Percentiles rank a stretch among this genome's conserved stretches.
phyloP scores from a whole-genome alignment of 2,797 vertebrate species.

The Atherinosoma microstoma region DNA sequence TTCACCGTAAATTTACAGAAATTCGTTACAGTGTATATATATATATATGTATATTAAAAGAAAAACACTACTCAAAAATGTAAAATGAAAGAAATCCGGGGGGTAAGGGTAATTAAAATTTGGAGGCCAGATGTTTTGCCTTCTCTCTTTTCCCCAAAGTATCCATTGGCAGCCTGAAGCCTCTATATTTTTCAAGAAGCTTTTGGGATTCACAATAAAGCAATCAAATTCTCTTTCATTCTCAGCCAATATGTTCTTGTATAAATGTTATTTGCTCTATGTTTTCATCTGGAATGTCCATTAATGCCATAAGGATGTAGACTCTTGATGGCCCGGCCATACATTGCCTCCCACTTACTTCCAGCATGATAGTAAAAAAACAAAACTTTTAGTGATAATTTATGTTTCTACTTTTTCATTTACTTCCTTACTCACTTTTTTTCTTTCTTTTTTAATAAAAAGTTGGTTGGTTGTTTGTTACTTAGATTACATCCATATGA shows the following conservation, averaged over 20 bases:
- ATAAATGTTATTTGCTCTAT: not conserved
- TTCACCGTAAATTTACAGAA: too few relatives aligned
- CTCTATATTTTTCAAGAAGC: slow-evolving; percentile 75
- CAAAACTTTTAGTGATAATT: not conserved
- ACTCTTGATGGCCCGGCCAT: not conserved
- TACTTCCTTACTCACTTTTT: not conserved
- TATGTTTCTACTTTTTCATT: too few relatives aligned
- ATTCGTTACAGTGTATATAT: too few relatives aligned
- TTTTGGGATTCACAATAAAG: slow-evolving; percentile 85
- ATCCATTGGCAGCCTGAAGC: slow-evolving; percentile 75
- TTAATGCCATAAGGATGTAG: not conserved
- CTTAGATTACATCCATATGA: too few relatives aligned
- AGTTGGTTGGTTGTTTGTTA: not conserved
- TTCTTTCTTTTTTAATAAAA: not conserved
- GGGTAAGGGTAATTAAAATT: slow-evolving; percentile 84
- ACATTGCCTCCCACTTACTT: not conserved
- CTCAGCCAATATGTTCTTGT: slow-evolving; percentile 75
- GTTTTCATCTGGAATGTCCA: not conserved
- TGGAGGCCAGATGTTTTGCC: slow-evolving; percentile 85
- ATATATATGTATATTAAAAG: too few relatives aligned
- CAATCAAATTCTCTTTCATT: slow-evolving; percentile 77
- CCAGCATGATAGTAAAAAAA: not conserved
- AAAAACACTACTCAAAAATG: too few relatives aligned
- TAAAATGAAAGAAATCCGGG: slow-evolving; percentile 69
- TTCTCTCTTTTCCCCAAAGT: slow-evolving; percentile 78